Conservation (phyloP, 2,113 vertebrate genomes). For the Triplophysa tibetana region DNA sequence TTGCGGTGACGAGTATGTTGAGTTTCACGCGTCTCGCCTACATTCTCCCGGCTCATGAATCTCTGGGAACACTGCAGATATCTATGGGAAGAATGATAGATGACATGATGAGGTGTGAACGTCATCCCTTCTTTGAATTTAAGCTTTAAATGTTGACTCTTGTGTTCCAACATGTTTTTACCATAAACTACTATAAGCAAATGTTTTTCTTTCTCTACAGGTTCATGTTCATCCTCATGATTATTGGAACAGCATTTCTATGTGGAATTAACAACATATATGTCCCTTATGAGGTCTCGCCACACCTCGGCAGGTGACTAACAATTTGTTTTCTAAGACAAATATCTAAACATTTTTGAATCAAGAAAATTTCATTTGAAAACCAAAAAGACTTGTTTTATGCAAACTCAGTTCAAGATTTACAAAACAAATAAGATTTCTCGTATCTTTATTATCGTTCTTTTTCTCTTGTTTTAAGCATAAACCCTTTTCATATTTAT, state of each 20-base stretch:
- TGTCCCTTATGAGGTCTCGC: slow-evolving; percentile 80
- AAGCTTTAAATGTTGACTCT: not conserved
- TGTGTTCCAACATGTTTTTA: no score
- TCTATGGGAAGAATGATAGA: slow-evolving; percentile 92
- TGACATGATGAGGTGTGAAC: slow-evolving; percentile 83
- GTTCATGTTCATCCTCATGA: slow-evolving; percentile 93
- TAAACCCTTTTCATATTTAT: no score
- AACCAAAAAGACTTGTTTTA: no score
- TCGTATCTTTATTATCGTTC: no score
- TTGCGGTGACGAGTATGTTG: slow-evolving; percentile 89
- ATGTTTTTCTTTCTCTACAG: slow-evolving; percentile 58
- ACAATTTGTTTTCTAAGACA: not conserved
- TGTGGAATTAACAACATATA: slow-evolving; percentile 91
- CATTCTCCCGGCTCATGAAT: slow-evolving; percentile 87
- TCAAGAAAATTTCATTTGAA: no score
- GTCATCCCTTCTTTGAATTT: not conserved
- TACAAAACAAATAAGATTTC: no score
- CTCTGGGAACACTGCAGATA: slow-evolving; percentile 88
- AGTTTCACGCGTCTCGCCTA: slow-evolving; percentile 89
- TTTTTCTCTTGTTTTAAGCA: no score
- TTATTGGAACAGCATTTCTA: slow-evolving; percentile 88
- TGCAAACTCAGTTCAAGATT: no score
- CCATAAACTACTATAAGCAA: not conserved
- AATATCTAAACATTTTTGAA: no score
- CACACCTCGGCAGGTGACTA: slow-evolving; percentile 81